Base-by-base conservation (phyloP, 1,140 invertebrate species). In the Apis florea region DNA sequence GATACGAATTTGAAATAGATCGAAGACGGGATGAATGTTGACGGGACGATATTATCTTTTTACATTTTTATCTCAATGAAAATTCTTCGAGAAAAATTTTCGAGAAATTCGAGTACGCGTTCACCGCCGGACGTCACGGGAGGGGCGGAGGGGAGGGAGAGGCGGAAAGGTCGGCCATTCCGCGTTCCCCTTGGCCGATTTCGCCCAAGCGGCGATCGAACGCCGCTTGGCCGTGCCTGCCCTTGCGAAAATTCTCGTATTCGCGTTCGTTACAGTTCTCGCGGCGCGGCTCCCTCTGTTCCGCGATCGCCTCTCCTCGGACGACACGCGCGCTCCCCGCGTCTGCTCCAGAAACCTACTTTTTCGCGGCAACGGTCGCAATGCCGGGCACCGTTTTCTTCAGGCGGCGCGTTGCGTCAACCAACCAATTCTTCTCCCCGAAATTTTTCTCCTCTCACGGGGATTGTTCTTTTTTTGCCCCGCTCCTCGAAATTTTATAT, bases 281-380 rank as follows among this genome's bases (percentile, higher is more conserved):
- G 74, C 17, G 26, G 12, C 11, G 63, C 59, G n/a, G n/a, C n/a
- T n/a, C n/a, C n/a, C n/a, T 26, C 56, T 79, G n/a, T 73, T 67
- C 74, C 70, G 61, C 71, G 70, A 47, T 66, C n/a, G n/a, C n/a
- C n/a, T 64, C 54, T 63, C 54, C 53, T 58, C 70, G 73, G 56
- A 54, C 58, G 68, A 54, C 76, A 49, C 66, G 64, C 56, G 67
- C n/a, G 58, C 21, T 58, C 58, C 40, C 68, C 56, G 24, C n/a
- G n/a, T 72, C 40, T 77, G 85, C 83, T 87, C 85, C 83, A 85
- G 85, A 85, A 87, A 87, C 85, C 85, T 81, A 85, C 85, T 88
- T 86, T 87, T 73, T 56, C 56, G 68, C 58, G 69, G 61, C 78
- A 73, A 61, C 78, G 70, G n/a, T n/a, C n/a, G n/a, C n/a, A n/a